These are phyloP conservation scores for Indri indri DNA, from an alignment of 2,113 vertebrate genomes.

Conservation along the genomic window DNA sequence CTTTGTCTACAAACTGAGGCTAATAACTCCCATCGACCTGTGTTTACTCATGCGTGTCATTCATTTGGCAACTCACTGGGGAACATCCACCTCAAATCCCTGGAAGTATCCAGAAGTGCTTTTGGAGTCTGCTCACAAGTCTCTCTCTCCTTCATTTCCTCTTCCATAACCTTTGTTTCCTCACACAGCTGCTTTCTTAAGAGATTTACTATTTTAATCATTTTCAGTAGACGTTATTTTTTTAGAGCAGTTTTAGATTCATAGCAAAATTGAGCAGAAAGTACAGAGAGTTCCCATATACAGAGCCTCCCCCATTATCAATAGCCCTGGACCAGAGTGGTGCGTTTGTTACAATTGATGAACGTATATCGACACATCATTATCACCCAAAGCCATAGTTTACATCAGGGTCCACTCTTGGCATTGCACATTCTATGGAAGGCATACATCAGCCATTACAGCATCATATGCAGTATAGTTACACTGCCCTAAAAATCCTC, in stretches of 20 bases:
- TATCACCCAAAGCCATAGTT: not conserved
- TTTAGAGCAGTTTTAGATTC: not conserved
- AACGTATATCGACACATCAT: not conserved
- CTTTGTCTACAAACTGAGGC: not conserved
- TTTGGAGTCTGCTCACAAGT: not conserved
- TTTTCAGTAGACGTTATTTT: not conserved
- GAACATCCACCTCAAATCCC: not conserved
- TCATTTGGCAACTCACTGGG: not conserved
- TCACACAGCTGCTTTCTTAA: not conserved
- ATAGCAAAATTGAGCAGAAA: not conserved
- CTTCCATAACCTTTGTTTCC: not conserved
- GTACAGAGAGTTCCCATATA: not conserved
- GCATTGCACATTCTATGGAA: not conserved
- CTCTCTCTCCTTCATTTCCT: not conserved
- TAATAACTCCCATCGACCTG: not conserved
- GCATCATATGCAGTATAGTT: not conserved
- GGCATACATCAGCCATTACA: not conserved
- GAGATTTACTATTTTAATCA: not conserved
- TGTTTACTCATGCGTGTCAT: not conserved
- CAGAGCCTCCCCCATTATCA: not conserved
- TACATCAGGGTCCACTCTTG: not conserved
- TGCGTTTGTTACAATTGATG: not conserved
- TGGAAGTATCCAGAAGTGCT: not conserved
- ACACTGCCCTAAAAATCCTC: not conserved
- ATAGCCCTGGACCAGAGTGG: not conserved